These are phyloP conservation scores for Pseudobourletiella spinata DNA, from an alignment of 1,140 invertebrate species.

Conservation along the genomic window DNA sequence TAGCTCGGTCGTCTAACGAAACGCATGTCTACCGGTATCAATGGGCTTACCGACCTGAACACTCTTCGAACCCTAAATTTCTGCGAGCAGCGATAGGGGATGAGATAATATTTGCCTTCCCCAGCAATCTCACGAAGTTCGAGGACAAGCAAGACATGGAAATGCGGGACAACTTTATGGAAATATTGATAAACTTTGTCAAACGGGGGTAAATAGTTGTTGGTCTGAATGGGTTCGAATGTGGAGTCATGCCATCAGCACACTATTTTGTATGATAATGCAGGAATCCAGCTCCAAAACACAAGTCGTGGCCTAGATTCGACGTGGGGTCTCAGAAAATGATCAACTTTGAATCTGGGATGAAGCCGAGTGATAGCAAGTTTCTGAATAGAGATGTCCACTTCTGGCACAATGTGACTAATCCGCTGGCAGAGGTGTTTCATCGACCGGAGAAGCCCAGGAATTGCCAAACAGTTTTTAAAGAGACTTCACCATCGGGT, in stretches of 20 bases:
- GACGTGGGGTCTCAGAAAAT: no score
- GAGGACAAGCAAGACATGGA: not conserved
- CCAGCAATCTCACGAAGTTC: not conserved
- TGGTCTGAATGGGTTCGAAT: no score
- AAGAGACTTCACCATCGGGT: not conserved
- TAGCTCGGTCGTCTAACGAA: not conserved
- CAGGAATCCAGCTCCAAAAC: no score
- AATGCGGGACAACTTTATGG: not conserved
- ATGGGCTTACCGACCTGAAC: not conserved
- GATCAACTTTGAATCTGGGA: no score
- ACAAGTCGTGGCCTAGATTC: no score
- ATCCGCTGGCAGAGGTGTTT: not conserved
- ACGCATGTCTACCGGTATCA: conserved; percentile 6
- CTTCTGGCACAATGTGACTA: not conserved
- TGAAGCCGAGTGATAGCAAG: no score
- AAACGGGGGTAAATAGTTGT: conserved; percentile 13
- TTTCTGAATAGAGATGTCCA: conserved; percentile 4
- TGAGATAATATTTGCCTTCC: conserved; percentile 9
- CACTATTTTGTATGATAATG: no score
- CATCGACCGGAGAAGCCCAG: not conserved
- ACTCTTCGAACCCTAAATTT: not conserved
- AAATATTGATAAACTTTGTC: conserved; percentile 8
- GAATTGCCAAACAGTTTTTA: not conserved
- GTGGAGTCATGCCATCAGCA: no score
- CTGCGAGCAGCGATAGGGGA: not conserved